Conservation (phyloP, 2,888 invertebrate species). For the Limenitis camilla region DNA sequence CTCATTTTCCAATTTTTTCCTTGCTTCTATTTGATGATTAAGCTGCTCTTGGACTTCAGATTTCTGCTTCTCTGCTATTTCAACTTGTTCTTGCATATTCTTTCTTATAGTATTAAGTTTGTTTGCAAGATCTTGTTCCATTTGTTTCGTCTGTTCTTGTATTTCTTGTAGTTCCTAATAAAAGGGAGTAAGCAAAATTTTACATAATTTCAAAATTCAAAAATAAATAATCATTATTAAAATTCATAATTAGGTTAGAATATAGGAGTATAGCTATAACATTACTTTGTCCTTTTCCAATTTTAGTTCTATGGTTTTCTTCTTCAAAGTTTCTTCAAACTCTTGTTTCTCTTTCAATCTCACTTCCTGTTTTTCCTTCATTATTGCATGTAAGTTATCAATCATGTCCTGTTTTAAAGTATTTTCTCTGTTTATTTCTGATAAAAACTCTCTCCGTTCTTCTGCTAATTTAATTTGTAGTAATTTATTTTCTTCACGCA, state of each 20-base stretch:
- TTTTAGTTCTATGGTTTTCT: constrained; percentile 56
- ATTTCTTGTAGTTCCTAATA: constrained; percentile 52
- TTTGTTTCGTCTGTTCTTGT: constrained; percentile 47
- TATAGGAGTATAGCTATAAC: neutral
- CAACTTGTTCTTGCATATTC: constrained; percentile 50
- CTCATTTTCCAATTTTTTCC: constrained; percentile 54
- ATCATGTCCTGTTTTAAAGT: constrained; percentile 69
- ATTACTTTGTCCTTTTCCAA: constrained; percentile 62
- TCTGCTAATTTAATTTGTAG: constrained; percentile 62
- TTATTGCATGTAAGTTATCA: constrained; percentile 62
- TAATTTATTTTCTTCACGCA: constrained; percentile 61
- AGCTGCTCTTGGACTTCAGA: constrained; percentile 47
- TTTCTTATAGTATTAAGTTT: constrained; percentile 53
- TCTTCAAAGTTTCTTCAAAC: constrained; percentile 48
- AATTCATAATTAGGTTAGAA: neutral
- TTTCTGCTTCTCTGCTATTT: constrained; percentile 59
- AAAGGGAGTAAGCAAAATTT: constrained; percentile 8
- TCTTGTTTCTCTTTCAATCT: constrained; percentile 58
- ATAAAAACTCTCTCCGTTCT: constrained; percentile 68
- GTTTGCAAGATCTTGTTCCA: constrained; percentile 52
- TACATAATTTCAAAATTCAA: neutral
- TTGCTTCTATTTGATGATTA: constrained; percentile 46
- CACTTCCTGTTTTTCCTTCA: constrained; percentile 63
- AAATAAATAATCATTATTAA: no score
- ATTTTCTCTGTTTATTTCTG: constrained; percentile 62